A percentile compares a stretch with the other conserved stretches of the same genome.
Conservation (phyloP, 2,797 vertebrate genomes). For the Lateolabrax maculatus region DNA sequence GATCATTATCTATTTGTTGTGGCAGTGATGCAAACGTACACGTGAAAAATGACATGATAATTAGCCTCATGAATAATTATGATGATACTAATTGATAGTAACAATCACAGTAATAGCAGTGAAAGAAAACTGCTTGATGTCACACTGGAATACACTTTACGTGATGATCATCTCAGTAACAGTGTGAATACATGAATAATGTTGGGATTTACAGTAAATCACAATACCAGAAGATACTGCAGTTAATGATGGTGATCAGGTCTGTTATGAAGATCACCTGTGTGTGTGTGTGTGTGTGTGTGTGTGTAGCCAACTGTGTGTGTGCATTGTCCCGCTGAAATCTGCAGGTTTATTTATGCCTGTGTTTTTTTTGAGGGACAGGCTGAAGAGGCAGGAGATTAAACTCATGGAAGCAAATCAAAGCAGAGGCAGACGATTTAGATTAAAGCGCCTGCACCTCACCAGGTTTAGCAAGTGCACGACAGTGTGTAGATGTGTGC, state of each 20-base stretch:
- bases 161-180: conserved; percentile 16
- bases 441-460: conserved; percentile 64
- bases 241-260: conserved; percentile 52
- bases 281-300: conserved; percentile 32
- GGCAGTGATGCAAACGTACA: conserved; percentile 31
- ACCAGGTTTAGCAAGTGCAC: conserved; percentile 39
- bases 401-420: conserved; percentile 73
- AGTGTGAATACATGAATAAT: conserved; percentile 13
- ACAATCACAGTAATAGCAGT: conserved; percentile 23
- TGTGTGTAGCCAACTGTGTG: conserved; percentile 27
- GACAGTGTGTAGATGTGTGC: not conserved
- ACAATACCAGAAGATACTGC: not conserved
- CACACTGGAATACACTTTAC: conserved; percentile 32
- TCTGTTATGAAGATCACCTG: conserved; percentile 57
- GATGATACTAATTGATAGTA: conserved; percentile 57
- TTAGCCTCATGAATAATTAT: conserved; percentile 63
- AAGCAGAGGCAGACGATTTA: conserved; percentile 63
- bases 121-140: conserved; percentile 12
- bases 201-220: conserved; percentile 19
- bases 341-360: conserved; percentile 62
- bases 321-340: conserved; percentile 17
- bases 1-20: conserved; percentile 52
- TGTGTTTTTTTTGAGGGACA: conserved; percentile 69
- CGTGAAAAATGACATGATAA: conserved; percentile 48
- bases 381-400: conserved; percentile 71